Conservation (phyloP, 2,797 vertebrate species). For the Gallinago stenura region DNA sequence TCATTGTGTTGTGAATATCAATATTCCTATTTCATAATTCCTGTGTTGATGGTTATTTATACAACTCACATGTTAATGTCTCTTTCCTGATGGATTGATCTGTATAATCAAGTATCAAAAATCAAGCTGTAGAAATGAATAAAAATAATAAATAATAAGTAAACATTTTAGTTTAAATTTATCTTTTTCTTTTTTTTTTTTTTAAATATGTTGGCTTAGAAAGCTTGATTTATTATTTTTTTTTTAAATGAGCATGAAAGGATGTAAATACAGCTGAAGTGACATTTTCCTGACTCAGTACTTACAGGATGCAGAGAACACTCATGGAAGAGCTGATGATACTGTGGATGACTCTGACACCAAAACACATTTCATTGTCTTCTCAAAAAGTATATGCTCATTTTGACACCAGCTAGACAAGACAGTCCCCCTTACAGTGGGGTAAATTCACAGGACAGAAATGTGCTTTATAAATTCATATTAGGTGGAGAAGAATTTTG, state of each 20-base stretch:
- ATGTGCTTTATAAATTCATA: background rate
- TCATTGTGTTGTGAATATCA: background rate
- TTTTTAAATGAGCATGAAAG: background rate
- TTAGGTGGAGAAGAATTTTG: background rate
- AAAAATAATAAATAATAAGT: background rate
- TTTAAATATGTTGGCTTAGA: background rate
- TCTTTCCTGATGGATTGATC: background rate
- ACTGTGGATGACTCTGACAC: background rate
- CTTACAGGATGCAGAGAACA: background rate
- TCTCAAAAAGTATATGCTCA: background rate
- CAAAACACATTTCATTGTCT: constrained; percentile 32
- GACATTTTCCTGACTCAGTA: constrained; percentile 52
- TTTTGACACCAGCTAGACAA: constrained; percentile 16
- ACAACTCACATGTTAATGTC: background rate
- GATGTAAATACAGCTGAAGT: constrained; percentile 13
- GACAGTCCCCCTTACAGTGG: background rate
- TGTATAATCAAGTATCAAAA: background rate
- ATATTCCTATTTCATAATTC: background rate
- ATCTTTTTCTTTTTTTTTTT: background rate
- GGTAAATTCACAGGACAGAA: background rate
- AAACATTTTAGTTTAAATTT: background rate
- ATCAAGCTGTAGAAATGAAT: background rate
- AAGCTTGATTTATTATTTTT: background rate
- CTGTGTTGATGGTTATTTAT: background rate
- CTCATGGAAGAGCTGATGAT: background rate